A percentile compares a stretch with the other conserved stretches of the same genome.
Conservation (phyloP, 2,113 vertebrate species). For the Etia nguti region DNA sequence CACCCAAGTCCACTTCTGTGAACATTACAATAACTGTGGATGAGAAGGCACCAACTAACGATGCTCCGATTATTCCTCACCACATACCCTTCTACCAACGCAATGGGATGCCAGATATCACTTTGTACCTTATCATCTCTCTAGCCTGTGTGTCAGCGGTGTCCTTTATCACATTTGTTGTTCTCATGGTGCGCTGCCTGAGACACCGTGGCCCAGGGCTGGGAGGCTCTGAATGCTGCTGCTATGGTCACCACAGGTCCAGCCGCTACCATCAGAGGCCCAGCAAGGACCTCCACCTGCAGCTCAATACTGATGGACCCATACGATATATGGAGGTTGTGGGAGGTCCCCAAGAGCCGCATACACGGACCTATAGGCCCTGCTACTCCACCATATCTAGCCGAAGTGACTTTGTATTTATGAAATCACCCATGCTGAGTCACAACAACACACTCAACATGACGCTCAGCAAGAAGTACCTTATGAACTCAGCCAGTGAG, state of each 20-base stretch:
- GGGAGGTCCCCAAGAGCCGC: slow-evolving; percentile 75
- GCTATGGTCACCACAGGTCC: slow-evolving; percentile 69
- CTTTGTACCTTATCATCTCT: slow-evolving; percentile 83
- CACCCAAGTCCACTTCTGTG: slow-evolving; percentile 73
- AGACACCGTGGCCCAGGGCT: slow-evolving; percentile 46
- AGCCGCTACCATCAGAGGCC: slow-evolving; percentile 75
- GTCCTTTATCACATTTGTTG: slow-evolving; percentile 75
- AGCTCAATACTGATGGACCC: slow-evolving; percentile 84
- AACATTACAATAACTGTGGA: slow-evolving; percentile 79
- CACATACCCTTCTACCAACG: slow-evolving; percentile 61
- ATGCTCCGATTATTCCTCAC: slow-evolving; percentile 66
- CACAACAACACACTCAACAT: slow-evolving; percentile 78
- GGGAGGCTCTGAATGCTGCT: slow-evolving; percentile 71
- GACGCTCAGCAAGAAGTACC: slow-evolving; percentile 78
- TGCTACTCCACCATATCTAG: slow-evolving; percentile 85
- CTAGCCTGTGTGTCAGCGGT: slow-evolving; percentile 80
- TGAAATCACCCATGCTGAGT: slow-evolving; percentile 84
- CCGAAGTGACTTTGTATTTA: slow-evolving; percentile 86
- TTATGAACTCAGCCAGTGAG: slow-evolving; percentile 74
- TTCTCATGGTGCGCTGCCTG: slow-evolving; percentile 77
- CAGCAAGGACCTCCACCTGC: slow-evolving; percentile 79
- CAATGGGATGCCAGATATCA: slow-evolving; percentile 71
- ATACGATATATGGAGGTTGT: slow-evolving; percentile 89
- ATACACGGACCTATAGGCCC: slow-evolving; percentile 80
- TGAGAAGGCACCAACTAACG: slow-evolving; percentile 68